phyloP scores from a whole-genome alignment of 2,797 vertebrate genomes.

The Decapterus maruadsi region DNA sequence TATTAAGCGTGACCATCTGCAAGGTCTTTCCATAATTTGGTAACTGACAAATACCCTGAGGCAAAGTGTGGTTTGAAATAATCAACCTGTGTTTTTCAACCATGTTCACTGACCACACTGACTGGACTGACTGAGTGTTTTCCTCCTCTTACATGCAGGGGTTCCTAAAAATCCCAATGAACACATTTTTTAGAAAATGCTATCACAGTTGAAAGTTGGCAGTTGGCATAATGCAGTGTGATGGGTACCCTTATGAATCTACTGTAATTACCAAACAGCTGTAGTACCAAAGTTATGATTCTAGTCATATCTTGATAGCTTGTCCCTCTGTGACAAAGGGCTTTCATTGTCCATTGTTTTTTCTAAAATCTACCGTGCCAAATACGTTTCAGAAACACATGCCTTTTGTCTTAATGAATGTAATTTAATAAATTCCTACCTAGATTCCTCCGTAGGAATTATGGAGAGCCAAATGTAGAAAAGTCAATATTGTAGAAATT shows the following conservation, averaged over 20 bases:
- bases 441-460: background rate
- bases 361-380: background rate
- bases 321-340: no score
- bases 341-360: background rate
- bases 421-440: no score
- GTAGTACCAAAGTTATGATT: background rate
- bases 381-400: background rate
- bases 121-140: background rate
- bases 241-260: background rate
- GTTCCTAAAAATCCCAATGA: no score
- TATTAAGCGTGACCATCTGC: conserved; percentile 51
- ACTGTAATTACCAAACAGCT: background rate
- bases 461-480: no score
- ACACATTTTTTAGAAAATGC: background rate
- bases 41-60: conserved; percentile 34
- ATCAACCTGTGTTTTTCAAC: background rate
- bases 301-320: background rate
- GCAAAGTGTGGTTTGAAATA: conserved; percentile 12
- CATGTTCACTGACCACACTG: background rate
- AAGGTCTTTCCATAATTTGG: conserved; percentile 30
- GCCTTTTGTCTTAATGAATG: background rate
- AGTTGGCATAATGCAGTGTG: background rate
- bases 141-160: background rate
- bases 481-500: background rate
- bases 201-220: background rate